phyloP scores from a whole-genome alignment of 2,113 vertebrate genomes.

The Spilogale gracilis region DNA sequence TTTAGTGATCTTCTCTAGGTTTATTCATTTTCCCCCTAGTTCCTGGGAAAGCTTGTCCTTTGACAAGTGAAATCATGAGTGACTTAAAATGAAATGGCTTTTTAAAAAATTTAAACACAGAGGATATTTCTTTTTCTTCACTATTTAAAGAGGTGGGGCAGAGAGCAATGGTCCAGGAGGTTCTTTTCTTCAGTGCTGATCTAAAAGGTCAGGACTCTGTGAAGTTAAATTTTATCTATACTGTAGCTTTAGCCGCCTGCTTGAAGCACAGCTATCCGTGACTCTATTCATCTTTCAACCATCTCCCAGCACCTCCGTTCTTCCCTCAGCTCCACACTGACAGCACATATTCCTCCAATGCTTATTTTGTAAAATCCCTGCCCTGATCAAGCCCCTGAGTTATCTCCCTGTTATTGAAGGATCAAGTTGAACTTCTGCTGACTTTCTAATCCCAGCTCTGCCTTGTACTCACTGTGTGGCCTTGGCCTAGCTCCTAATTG shows the following conservation, averaged over 20 bases:
- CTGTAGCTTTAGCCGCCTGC: constrained; percentile 19
- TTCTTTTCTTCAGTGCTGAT: constrained; percentile 63
- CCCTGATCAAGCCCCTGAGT: background rate
- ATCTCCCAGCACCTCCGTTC: background rate
- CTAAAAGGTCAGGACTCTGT: constrained; percentile 59
- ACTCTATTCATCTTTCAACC: constrained; percentile 20
- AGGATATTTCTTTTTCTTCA: constrained; percentile 66
- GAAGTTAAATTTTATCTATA: constrained; percentile 65
- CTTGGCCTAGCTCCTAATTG: constrained; percentile 28
- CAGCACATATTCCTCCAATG: background rate
- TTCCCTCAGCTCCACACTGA: constrained; percentile 16
- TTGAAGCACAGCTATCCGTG: constrained; percentile 24
- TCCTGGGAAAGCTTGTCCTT: constrained; percentile 74
- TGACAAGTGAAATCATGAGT: constrained; percentile 75
- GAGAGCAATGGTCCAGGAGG: constrained; percentile 48
- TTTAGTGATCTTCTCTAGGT: constrained; percentile 67
- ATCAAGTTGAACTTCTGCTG: constrained; percentile 55
- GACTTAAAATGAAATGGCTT: constrained; percentile 74
- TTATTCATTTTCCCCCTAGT: constrained; percentile 60
- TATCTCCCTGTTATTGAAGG: constrained; percentile 2
- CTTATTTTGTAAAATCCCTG: constrained; percentile 41
- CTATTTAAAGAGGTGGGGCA: constrained; percentile 68
- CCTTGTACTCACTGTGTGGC: background rate
- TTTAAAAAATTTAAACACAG: constrained; percentile 60
- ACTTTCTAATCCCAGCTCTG: constrained; percentile 63